Percentiles rank a stretch among this genome's conserved stretches.
phyloP scores from a whole-genome alignment of 1,140 invertebrate genomes.

The Homarus americanus region DNA sequence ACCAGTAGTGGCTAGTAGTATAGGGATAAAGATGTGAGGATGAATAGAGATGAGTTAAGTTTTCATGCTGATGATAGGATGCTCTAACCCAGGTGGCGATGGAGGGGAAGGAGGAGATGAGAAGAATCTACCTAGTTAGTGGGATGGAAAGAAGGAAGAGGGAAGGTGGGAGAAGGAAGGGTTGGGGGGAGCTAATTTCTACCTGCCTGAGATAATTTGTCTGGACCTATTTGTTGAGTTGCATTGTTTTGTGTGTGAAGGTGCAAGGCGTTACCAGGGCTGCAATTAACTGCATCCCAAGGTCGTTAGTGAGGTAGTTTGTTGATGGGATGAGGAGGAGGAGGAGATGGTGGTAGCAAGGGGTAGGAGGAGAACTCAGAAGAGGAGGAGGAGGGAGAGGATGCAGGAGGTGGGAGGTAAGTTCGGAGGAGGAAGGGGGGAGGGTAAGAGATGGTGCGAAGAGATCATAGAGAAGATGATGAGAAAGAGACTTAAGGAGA shows the following conservation, averaged over 20 bases:
- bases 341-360: too few relatives aligned
- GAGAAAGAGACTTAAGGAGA: too few relatives aligned
- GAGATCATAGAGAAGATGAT: neutral
- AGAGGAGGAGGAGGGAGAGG: neutral
- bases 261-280: neutral
- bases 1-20: too few relatives aligned
- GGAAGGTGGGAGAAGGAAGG: neutral
- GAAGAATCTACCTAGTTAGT: too few relatives aligned
- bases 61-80: too few relatives aligned
- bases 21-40: too few relatives aligned
- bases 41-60: too few relatives aligned
- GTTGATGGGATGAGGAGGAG: neutral
- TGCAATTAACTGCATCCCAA: neutral
- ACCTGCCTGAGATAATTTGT: neutral
- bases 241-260: neutral
- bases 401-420: neutral
- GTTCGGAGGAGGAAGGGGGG: neutral
- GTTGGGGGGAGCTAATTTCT: constrained; percentile 2
- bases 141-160: neutral
- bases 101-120: neutral
- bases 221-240: neutral
- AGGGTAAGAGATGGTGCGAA: neutral
- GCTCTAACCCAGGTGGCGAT: too few relatives aligned
- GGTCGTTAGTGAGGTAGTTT: neutral
- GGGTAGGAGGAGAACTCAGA: too few relatives aligned